phyloP scores from a whole-genome alignment of 23 tunicate genomes.

The Ascidia mentula region DNA sequence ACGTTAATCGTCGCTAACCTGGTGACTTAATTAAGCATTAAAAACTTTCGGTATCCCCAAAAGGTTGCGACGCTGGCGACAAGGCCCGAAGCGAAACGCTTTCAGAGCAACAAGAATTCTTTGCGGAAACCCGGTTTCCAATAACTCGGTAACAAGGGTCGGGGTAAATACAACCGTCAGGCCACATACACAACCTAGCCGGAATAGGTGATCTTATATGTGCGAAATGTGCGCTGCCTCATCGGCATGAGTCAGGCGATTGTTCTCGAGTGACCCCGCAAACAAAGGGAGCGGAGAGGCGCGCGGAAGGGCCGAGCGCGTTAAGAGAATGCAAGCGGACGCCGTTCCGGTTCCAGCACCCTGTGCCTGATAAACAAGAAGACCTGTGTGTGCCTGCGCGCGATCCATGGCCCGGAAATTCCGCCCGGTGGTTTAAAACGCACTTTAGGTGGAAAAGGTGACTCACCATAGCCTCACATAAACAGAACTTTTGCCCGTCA shows the following conservation, averaged over 20 bases:
- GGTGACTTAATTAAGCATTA: background rate
- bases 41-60: too few relatives aligned
- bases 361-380: background rate
- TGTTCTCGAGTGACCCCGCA: background rate
- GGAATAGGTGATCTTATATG: too few relatives aligned
- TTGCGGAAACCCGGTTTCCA: background rate
- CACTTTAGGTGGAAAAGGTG: background rate
- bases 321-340: too few relatives aligned
- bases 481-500: background rate
- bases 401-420: background rate
- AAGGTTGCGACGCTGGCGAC: constrained; percentile 10
- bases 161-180: background rate
- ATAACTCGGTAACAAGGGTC: background rate
- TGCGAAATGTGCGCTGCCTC: too few relatives aligned
- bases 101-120: background rate
- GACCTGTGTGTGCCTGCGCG: too few relatives aligned
- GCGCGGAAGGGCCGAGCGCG: background rate
- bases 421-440: background rate
- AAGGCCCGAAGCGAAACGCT: background rate
- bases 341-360: background rate
- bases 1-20: background rate
- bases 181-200: too few relatives aligned
- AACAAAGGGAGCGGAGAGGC: background rate
- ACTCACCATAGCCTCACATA: background rate
- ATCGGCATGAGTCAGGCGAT: too few relatives aligned